Percentiles rank a stretch among this genome's conserved stretches.
Evolutionary conservation across 2,888 invertebrate species (phyloP).

Genomic region (Platycheirus rosarum): DNA sequence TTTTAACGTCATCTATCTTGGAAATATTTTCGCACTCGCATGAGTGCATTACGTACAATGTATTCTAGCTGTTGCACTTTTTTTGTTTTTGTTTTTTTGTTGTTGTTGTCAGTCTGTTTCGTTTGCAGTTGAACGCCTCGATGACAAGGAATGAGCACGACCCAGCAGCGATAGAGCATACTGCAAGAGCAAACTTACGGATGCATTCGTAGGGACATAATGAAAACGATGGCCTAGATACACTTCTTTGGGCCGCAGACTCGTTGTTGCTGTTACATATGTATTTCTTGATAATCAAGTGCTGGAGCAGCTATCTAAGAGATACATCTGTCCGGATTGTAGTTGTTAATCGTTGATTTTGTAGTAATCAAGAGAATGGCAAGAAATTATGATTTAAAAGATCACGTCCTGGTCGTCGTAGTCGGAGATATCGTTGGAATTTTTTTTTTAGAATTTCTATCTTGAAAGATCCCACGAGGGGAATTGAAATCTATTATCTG

Average conservation of each 20-base stretch:
- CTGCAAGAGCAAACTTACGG: constrained; percentile 37
- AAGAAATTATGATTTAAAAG: constrained; percentile 49
- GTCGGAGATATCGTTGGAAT: constrained; percentile 27
- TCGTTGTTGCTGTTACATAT: constrained; percentile 8
- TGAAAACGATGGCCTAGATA: constrained; percentile 58
- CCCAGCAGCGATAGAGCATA: constrained; percentile 7
- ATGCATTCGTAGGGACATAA: constrained; percentile 60
- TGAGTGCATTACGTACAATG: constrained; percentile 46
- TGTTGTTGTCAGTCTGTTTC: constrained; percentile 23
- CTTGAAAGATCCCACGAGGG: constrained; percentile 32
- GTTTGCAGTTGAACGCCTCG: constrained; percentile 62
- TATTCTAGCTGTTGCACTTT: constrained; percentile 54
- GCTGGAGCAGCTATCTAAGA: background rate
- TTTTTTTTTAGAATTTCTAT: constrained; percentile 16
- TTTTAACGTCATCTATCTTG: constrained; percentile 37
- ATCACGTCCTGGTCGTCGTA: constrained; percentile 9
- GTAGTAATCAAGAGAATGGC: constrained; percentile 51
- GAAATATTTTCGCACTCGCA: constrained; percentile 49
- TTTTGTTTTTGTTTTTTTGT: constrained; percentile 19
- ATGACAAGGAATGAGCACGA: constrained; percentile 8
- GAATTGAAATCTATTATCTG: constrained; percentile 26
- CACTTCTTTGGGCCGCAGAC: constrained; percentile 2
- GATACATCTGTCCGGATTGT: constrained; percentile 29
- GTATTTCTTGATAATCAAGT: constrained; percentile 55
- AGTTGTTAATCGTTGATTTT: constrained; percentile 62